phyloP scores from a whole-genome alignment of 2,888 invertebrate species.

The Stenodera caucasica region DNA sequence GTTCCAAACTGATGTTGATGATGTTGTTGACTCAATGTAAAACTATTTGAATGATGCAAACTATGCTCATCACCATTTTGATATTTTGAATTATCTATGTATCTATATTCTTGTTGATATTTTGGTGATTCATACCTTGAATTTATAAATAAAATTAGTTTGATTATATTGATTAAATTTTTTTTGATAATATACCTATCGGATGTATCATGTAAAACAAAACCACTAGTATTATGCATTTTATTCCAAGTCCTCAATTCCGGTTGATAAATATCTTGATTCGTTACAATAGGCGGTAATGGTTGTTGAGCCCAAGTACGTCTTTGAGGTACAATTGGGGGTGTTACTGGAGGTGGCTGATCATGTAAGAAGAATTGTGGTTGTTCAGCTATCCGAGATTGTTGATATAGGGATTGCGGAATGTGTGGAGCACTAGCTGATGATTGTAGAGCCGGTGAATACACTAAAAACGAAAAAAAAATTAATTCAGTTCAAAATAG shows the following conservation, averaged over 20 bases:
- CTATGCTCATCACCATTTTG: slow-evolving; percentile 52
- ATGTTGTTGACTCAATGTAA: slow-evolving; percentile 60
- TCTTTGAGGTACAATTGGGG: slow-evolving; percentile 59
- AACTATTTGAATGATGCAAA: slow-evolving; percentile 60
- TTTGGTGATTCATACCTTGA: slow-evolving; percentile 20
- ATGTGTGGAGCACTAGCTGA: slow-evolving; percentile 56
- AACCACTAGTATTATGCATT: slow-evolving; percentile 55
- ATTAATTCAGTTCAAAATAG: not conserved
- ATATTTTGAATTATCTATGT: slow-evolving; percentile 42
- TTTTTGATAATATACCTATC: slow-evolving; percentile 39
- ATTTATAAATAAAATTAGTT: slow-evolving; percentile 28
- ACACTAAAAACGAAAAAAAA: slow-evolving; percentile 32
- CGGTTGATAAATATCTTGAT: slow-evolving; percentile 39
- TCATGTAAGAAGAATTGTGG: slow-evolving; percentile 80
- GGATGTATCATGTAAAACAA: slow-evolving; percentile 65
- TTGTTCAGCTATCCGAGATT: slow-evolving; percentile 57
- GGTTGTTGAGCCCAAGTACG: slow-evolving; percentile 65
- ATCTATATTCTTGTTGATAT: slow-evolving; percentile 34
- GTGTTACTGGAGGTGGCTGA: slow-evolving; percentile 57
- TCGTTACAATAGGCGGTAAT: slow-evolving; percentile 36
- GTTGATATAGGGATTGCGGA: slow-evolving; percentile 61
- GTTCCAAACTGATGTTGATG: slow-evolving; percentile 55
- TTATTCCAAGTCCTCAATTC: slow-evolving; percentile 53
- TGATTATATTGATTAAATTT: slow-evolving; percentile 22
- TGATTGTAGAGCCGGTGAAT: slow-evolving; percentile 46